Conservation (phyloP, 2,888 invertebrate genomes). For the Hydrotaea cyrtoneurina region DNA sequence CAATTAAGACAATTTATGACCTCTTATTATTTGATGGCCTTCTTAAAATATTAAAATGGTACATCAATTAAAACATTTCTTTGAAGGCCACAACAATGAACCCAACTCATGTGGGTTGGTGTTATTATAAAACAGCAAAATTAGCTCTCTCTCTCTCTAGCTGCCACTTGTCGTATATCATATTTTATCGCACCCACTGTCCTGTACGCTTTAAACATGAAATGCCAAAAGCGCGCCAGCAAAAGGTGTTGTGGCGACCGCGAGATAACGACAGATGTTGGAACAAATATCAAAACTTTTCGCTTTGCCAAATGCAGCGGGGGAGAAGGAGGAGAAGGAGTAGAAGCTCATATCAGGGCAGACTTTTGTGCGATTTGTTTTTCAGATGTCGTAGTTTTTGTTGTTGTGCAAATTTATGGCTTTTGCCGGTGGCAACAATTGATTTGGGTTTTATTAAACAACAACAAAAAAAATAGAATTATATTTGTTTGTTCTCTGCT, state of each 20-base stretch:
- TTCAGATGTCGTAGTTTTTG: neutral
- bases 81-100: too few relatives aligned
- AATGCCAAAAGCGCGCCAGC: neutral
- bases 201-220: neutral
- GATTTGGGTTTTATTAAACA: constrained; percentile 40
- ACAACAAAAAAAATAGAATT: too few relatives aligned
- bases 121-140: too few relatives aligned
- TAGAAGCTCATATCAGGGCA: neutral
- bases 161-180: too few relatives aligned
- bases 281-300: neutral
- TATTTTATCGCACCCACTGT: neutral
- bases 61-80: too few relatives aligned
- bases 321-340: neutral
- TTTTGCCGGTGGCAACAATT: constrained; percentile 53
- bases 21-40: neutral
- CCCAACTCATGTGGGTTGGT: too few relatives aligned
- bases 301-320: neutral
- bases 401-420: constrained; percentile 45
- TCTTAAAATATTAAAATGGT: neutral
- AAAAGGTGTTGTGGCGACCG: neutral
- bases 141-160: too few relatives aligned
- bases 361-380: neutral
- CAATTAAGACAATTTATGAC: neutral
- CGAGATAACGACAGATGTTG: neutral
- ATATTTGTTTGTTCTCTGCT: neutral